These are phyloP conservation scores for Coptodon rendalli DNA, from an alignment of 2,113 vertebrate genomes.

Conservation along the genomic window DNA sequence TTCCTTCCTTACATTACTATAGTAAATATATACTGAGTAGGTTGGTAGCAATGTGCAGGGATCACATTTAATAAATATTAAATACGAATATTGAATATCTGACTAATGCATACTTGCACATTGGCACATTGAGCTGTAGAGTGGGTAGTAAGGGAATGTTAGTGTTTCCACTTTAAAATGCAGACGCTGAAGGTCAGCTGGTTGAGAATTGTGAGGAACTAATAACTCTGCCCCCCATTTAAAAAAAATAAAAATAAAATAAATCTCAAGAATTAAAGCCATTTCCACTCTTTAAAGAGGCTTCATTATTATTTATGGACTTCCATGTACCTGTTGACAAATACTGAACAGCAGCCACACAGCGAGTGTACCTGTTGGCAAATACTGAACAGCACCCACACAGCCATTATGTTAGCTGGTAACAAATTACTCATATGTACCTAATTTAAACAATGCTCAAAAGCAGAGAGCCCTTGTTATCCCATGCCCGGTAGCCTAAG, in stretches of 20 bases:
- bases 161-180: background rate
- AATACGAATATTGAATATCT: background rate
- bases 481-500: conserved; percentile 16
- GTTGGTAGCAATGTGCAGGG: background rate
- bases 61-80: background rate
- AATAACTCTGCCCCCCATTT: background rate
- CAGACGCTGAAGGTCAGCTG: background rate
- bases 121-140: background rate
- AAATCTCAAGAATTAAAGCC: conserved; percentile 11
- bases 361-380: background rate
- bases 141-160: background rate
- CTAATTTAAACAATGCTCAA: conserved; percentile 52
- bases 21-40: background rate
- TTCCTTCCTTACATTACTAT: background rate
- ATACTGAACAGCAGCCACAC: conserved; percentile 59
- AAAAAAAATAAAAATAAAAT: background rate
- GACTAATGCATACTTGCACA: background rate
- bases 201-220: background rate
- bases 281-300: conserved; percentile 21
- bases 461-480: conserved; percentile 49
- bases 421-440: conserved; percentile 70
- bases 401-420: conserved; percentile 57
- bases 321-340: conserved; percentile 55
- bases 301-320: conserved; percentile 26
- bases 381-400: conserved; percentile 54